Conservation (phyloP, 2,797 vertebrate genomes). For the Silurus lanzhouensis region DNA sequence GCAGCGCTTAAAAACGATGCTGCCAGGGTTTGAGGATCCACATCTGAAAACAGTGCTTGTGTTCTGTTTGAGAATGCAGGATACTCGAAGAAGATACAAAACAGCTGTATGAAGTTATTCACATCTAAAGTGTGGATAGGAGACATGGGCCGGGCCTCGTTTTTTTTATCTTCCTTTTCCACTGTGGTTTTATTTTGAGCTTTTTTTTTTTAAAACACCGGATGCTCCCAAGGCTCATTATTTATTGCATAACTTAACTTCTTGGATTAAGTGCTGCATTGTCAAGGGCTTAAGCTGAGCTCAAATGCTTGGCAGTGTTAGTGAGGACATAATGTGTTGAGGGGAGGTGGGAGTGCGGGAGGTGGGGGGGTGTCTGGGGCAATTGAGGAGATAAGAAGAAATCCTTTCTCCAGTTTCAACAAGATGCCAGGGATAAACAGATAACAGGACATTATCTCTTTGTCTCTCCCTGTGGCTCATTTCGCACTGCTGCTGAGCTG, state of each 20-base stretch:
- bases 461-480: constrained; percentile 48
- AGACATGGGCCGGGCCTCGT: neutral
- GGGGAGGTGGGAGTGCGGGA: too few relatives aligned
- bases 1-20: neutral
- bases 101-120: neutral
- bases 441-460: constrained; percentile 59
- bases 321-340: constrained; percentile 50
- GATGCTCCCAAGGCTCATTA: neutral
- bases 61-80: neutral
- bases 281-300: constrained; percentile 42
- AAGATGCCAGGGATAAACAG: constrained; percentile 57
- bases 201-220: neutral
- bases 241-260: constrained; percentile 38
- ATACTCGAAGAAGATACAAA: neutral
- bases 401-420: constrained; percentile 57
- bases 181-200: neutral
- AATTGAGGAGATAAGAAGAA: constrained; percentile 57
- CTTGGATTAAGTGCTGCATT: constrained; percentile 52
- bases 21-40: neutral
- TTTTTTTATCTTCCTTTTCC: neutral
- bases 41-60: neutral
- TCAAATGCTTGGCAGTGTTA: constrained; percentile 46
- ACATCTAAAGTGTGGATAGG: too few relatives aligned
- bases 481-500: constrained; percentile 36
- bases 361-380: neutral